A percentile compares a stretch with the other conserved stretches of the same genome.
Conservation (phyloP, 2,113 vertebrate species). For the Lophius piscatorius region DNA sequence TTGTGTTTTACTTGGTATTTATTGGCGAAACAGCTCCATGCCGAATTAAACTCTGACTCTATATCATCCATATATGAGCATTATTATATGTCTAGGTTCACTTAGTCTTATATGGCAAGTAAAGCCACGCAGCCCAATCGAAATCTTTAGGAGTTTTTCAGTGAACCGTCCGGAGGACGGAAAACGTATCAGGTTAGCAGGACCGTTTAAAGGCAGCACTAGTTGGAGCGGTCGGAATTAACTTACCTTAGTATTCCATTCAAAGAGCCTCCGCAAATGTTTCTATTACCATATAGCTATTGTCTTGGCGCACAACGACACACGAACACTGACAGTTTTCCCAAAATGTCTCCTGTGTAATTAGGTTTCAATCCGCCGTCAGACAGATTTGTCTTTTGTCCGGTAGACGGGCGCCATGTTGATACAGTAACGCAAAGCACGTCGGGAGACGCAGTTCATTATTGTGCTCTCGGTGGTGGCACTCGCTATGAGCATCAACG, state of each 20-base stretch:
- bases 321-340: slow-evolving; percentile 61
- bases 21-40: neutral
- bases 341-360: slow-evolving; percentile 75
- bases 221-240: slow-evolving; percentile 50
- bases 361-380: slow-evolving; percentile 77
- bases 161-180: slow-evolving; percentile 13
- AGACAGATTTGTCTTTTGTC: slow-evolving; percentile 84
- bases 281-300: slow-evolving; percentile 66
- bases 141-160: slow-evolving; percentile 52
- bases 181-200: slow-evolving; percentile 50
- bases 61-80: neutral
- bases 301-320: slow-evolving; percentile 48
- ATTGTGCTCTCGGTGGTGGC: too few relatives aligned
- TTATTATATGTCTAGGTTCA: neutral
- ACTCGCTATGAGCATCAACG: too few relatives aligned
- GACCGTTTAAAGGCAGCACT: slow-evolving; percentile 31
- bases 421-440: slow-evolving; percentile 73
- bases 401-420: slow-evolving; percentile 85
- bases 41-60: slow-evolving; percentile 9
- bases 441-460: slow-evolving; percentile 79
- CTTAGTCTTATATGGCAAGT: neutral
- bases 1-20: slow-evolving; percentile 26
- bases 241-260: slow-evolving; percentile 78
- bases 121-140: slow-evolving; percentile 17
- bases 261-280: slow-evolving; percentile 67